phyloP scores from a whole-genome alignment of 2,888 invertebrate genomes.

The Lasioglossum zephyrum region DNA sequence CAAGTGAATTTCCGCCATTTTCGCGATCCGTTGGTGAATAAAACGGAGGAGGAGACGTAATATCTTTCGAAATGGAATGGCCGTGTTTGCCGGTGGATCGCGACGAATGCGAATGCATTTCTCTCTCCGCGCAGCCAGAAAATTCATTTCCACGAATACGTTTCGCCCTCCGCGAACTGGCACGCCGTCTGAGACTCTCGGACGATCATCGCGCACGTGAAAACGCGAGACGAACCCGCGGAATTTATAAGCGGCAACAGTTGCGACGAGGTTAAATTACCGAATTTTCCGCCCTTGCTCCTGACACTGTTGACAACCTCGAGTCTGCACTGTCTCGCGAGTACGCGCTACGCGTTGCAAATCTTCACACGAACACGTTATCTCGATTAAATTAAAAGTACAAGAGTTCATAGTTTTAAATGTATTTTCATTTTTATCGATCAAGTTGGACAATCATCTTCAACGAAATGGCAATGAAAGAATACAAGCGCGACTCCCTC shows the following conservation, averaged over 20 bases:
- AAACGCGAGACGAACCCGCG: background rate
- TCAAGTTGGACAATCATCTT: no score
- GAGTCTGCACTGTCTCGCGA: background rate
- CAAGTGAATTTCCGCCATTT: background rate
- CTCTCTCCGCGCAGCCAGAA: constrained; percentile 39
- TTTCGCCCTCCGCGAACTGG: constrained; percentile 12
- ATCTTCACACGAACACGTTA: background rate
- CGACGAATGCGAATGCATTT: constrained; percentile 50
- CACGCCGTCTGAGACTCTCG: background rate
- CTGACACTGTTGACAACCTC: background rate
- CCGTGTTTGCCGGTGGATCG: constrained; percentile 39
- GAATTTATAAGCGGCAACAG: constrained; percentile 19
- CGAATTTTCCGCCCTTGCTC: constrained; percentile 13
- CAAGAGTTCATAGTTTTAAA: no score
- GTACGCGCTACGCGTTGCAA: background rate
- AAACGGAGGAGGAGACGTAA: constrained; percentile 39
- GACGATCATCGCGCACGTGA: background rate
- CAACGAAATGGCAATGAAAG: no score
- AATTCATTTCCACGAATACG: constrained; percentile 55
- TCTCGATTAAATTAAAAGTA: no score
- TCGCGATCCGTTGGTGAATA: background rate
- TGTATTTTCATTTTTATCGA: no score
- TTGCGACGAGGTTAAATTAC: background rate
- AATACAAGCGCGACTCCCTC: background rate
- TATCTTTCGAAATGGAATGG: constrained; percentile 46